Evolutionary conservation across 2,797 vertebrate species (phyloP), one percentile per base, ranked within the genome.

Genomic region (Coregonus sp.): DNA sequence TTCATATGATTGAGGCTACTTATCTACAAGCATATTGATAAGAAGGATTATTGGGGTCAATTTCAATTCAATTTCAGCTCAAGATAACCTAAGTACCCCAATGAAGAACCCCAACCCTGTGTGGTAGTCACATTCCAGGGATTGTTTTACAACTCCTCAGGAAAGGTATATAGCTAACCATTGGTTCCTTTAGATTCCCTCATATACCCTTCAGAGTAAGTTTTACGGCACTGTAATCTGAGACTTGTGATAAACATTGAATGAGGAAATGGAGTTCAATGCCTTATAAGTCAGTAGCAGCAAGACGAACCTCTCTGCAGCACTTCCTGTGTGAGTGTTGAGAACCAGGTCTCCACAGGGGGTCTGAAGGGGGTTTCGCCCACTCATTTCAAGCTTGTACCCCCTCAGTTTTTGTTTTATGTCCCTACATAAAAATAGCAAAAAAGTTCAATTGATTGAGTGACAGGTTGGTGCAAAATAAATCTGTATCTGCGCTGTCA

Each of bases 101-200:
- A 47, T 47, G 4, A 18, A 20, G 31, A 33, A 15, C 25, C 29
- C 29, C 5, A 18, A 35, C 33, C 15, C 66, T 92, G 93, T 83
- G 87, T 89, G 74, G n/a, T 75, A 72, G 79, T 77, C 85, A 87
- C 92, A 91, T 94, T 91, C 91, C 91, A 70, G 83, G 73, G 84
- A 88, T 87, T 72, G 9, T 20, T 40, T 37, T 56, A 15, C 69
- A 18, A 80, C 20, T 61, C 63, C 25, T 52, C 54, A 18, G 6
- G 73, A 78, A 61, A 11, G 20, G 59, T 2, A 61, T 61, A 61
- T 61, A n/a, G 2, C 7, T 67, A 16, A 15, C 31, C 65, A 33
- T 35, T 35, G 29, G 14, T 33, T 66, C 11, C 31, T 67, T 15
- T 31, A n/a, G 56, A 61, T 61, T n/a, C 4, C 29, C 25, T 29